phyloP scores from a whole-genome alignment of 2,113 vertebrate genomes.

The Lamprotornis superbus region DNA sequence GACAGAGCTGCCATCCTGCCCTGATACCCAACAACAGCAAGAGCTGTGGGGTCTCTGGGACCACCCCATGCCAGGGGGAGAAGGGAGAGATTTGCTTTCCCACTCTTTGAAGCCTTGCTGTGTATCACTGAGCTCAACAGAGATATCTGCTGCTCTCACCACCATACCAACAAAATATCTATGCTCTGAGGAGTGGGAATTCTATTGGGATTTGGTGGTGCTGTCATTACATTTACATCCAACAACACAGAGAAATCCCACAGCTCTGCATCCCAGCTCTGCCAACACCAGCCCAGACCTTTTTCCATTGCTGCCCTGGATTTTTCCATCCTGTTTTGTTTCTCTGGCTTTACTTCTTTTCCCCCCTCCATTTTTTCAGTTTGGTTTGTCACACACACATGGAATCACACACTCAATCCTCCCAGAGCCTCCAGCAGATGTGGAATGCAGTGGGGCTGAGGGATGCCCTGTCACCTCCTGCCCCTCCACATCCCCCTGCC shows the following conservation, averaged over 20 bases:
- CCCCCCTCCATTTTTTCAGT: background rate
- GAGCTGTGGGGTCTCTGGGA: background rate
- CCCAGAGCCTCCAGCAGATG: background rate
- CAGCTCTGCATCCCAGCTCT: background rate
- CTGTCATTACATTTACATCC: background rate
- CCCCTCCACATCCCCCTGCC: background rate
- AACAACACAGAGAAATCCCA: background rate
- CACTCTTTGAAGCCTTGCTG: background rate
- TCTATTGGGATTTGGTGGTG: background rate
- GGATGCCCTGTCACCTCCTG: slow-evolving; percentile 5
- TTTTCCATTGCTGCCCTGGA: background rate
- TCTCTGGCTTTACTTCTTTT: background rate
- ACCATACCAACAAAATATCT: background rate
- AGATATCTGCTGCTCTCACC: background rate
- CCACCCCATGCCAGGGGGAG: background rate
- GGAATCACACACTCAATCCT: background rate
- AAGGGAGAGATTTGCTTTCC: background rate
- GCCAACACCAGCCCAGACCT: background rate
- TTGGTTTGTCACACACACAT: background rate
- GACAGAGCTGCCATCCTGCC: background rate
- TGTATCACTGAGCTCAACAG: background rate
- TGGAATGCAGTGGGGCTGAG: background rate
- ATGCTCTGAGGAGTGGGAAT: background rate
- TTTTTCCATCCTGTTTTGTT: background rate
- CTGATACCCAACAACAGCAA: fast-evolving